Percentiles rank a stretch among this genome's conserved stretches.
phyloP scores from a whole-genome alignment of 1,140 invertebrate genomes.

The Macrotrachela quadricornifera region DNA sequence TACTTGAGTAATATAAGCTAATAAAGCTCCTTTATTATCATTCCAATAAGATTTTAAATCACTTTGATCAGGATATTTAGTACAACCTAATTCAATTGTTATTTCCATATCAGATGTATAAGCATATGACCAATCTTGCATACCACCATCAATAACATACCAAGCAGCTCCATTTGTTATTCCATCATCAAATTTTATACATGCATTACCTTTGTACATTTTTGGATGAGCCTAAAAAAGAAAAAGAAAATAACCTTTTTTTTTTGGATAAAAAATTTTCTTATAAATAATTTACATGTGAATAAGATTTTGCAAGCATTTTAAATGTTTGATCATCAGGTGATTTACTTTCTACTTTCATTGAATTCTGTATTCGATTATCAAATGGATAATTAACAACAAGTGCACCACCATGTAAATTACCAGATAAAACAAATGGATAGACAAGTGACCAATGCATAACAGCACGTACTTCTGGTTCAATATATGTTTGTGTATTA shows the following conservation, averaged over 20 bases:
- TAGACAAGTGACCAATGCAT: constrained; percentile 65
- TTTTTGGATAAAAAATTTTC: too few species aligned
- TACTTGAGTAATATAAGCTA: constrained; percentile 44
- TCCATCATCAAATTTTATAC: constrained; percentile 2
- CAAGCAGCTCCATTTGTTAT: constrained; percentile 8
- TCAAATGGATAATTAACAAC: constrained; percentile 77
- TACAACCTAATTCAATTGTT: constrained; percentile 88
- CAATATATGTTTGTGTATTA: constrained; percentile 67
- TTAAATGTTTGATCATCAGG: constrained; percentile 3
- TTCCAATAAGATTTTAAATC: constrained; percentile 67
- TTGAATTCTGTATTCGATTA: neutral
- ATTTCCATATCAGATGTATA: constrained; percentile 94
- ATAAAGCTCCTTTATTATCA: constrained; percentile 65
- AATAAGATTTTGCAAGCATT: constrained; percentile 6
- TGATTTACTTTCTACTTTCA: neutral
- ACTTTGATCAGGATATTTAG: constrained; percentile 57
- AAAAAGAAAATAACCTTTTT: too few species aligned
- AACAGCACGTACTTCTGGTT: constrained; percentile 67
- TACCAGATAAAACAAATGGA: constrained; percentile 84
- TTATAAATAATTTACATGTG: neutral
- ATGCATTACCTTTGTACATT: neutral
- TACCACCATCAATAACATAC: constrained; percentile 39
- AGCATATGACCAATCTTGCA: constrained; percentile 97
- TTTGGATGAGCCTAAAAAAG: constrained; percentile 5
- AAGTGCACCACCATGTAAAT: constrained; percentile 73